A percentile compares a stretch with the other conserved stretches of the same genome.
phyloP scores from a whole-genome alignment of 2,888 invertebrate genomes.

The Molorchus minor region DNA sequence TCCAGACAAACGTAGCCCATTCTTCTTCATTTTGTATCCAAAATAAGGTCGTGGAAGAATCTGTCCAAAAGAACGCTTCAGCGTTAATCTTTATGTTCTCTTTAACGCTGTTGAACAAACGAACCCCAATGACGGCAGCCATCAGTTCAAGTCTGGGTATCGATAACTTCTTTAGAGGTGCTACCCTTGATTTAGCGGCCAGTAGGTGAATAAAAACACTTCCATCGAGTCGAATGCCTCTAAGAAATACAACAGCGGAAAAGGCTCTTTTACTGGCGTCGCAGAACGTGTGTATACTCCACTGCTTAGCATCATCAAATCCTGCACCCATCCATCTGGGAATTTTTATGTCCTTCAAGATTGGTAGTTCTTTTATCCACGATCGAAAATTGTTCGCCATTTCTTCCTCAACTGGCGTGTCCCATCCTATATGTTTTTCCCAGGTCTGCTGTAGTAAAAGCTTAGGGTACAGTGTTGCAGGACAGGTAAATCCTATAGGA shows the following conservation, averaged over 20 bases:
- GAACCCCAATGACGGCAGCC: conserved; percentile 32
- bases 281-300: conserved; percentile 13
- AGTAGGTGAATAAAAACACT: conserved; percentile 15
- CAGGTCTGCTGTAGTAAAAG: conserved; percentile 40
- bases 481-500: conserved; percentile 41
- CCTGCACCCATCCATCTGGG: conserved; percentile 9
- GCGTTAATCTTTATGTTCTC: background rate
- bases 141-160: conserved; percentile 52
- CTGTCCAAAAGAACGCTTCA: conserved; percentile 16
- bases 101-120: background rate
- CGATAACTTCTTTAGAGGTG: conserved; percentile 40
- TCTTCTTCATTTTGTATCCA: conserved; percentile 24
- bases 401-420: conserved; percentile 10
- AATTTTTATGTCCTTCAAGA: conserved; percentile 1
- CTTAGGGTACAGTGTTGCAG: conserved; percentile 38
- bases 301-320: background rate
- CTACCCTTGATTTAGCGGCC: conserved; percentile 47
- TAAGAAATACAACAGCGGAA: conserved; percentile 11
- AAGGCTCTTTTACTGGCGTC: conserved; percentile 12
- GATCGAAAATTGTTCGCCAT: conserved; percentile 36
- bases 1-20: conserved; percentile 27
- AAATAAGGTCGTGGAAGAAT: conserved; percentile 19
- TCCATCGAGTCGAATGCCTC: background rate
- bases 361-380: conserved; percentile 24
- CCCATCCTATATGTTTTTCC: conserved; percentile 28